Conservation (phyloP, 53 echinoderm and acorn worm species). For the Paracentrotus lividus region DNA sequence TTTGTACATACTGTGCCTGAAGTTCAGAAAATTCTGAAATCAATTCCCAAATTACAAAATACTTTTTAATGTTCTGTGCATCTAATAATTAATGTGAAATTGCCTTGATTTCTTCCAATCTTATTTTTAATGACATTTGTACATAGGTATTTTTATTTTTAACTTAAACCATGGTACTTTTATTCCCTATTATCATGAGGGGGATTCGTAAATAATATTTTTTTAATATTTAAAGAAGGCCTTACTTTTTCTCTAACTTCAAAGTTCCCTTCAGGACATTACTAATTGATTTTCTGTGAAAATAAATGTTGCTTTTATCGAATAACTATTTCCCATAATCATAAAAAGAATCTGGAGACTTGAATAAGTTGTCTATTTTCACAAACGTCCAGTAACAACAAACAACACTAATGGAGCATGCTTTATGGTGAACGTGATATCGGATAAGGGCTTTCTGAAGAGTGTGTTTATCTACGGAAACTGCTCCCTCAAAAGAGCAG, state of each 20-base stretch:
- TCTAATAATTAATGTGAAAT: too few species aligned
- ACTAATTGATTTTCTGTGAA: not conserved
- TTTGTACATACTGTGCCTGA: too few species aligned
- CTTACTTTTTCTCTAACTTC: not conserved
- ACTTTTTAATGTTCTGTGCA: too few species aligned
- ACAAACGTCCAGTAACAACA: not conserved
- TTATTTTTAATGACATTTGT: too few species aligned
- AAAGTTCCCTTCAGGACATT: not conserved
- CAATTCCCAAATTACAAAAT: too few species aligned
- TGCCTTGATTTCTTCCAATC: too few species aligned
- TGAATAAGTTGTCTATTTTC: constrained; percentile 14
- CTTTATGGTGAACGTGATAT: constrained; percentile 26
- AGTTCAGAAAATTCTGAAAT: too few species aligned
- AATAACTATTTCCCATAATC: not conserved
- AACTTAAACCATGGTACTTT: too few species aligned
- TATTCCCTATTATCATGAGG: too few species aligned
- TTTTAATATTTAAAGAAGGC: not conserved
- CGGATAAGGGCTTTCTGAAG: not conserved
- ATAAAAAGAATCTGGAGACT: not conserved
- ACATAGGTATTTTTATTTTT: too few species aligned
- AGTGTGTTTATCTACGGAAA: constrained; percentile 12
- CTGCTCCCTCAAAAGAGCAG: not conserved
- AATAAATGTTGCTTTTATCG: not conserved
- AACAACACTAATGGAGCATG: constrained; percentile 16
- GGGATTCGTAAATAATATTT: too few species aligned